Base-by-base conservation (phyloP, 2,113 vertebrate genomes). In the Limnothrissa miodon region DNA sequence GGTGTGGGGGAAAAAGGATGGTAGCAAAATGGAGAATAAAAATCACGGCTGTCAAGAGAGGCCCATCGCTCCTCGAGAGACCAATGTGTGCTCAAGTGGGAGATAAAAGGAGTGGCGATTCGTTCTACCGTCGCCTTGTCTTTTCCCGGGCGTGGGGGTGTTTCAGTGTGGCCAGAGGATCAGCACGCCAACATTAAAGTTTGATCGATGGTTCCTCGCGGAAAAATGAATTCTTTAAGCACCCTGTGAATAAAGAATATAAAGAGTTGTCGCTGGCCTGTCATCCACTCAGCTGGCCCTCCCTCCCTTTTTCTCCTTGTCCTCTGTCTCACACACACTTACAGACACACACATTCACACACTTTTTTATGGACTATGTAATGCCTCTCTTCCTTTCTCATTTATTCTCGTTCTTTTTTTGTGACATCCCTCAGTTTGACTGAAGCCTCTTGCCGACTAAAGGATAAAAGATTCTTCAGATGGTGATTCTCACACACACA, bases 221-320 rank as follows among this genome's bases (percentile, higher is more conserved):
- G 66, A 59, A 62, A 62, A 81, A 81, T 81, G 80, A 81, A 62
- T 81, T 81, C 39, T 81, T 81, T 81, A 62, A 81, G 80, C 80
- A 25, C 36, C 15, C 80, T 13, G 66, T 62, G 36, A 42, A 81
- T 81, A 56, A 59, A 62, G 80, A 62, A 81, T 81, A 59, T 44
- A 44, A n/a, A 56, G 66, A 36, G 29, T 15, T 74, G 66, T 74
- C 66, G 11, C 66, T 13, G 13, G 29, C 29, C 66, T 74, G 66
- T 74, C 66, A 15, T 74, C 33, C 66, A 36, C 33, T 29, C 56
- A 42, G 80, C 48, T 19, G 45, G 42, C 42, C 39, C 9, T 74
- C 13, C 6, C n/a, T 45, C 0, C 80, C 83, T 84, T 0, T 53
- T 29, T 74, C 48, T 80, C 4, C 59, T 39, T 59, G 39, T 59